A percentile compares a stretch with the other conserved stretches of the same genome.
These are phyloP conservation scores for Pseudocheirus occidentalis DNA, from an alignment of 2,797 vertebrate species.

Conservation along the genomic window DNA sequence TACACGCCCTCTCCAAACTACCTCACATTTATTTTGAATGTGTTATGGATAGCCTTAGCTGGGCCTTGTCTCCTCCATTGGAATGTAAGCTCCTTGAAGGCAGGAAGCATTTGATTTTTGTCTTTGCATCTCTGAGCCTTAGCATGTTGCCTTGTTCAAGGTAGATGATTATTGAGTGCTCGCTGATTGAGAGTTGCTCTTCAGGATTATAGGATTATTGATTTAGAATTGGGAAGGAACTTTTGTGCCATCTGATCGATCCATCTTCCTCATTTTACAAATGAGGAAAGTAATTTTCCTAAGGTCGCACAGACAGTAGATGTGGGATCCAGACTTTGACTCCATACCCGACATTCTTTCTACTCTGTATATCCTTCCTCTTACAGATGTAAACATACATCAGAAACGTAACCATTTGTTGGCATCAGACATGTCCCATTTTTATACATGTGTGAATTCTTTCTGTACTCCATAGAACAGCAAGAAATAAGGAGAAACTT, in stretches of 20 bases:
- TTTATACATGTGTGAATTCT: neutral
- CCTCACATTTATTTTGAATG: neutral
- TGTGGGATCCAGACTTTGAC: neutral
- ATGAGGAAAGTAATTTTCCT: neutral
- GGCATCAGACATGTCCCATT: slow-evolving; percentile 4
- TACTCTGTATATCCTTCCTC: neutral
- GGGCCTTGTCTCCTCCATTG: neutral
- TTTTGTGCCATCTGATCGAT: neutral
- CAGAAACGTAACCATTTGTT: neutral
- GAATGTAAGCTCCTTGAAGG: neutral
- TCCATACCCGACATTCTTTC: neutral
- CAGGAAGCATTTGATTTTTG: neutral
- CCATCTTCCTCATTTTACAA: neutral
- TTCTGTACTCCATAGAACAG: neutral
- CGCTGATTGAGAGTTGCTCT: neutral
- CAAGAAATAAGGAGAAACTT: neutral
- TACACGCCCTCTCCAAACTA: neutral
- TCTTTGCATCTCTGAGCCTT: neutral
- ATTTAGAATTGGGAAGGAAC: neutral
- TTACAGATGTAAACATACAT: neutral
- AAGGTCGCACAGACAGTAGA: neutral
- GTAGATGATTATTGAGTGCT: neutral
- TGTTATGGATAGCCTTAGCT: neutral
- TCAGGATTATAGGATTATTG: neutral
- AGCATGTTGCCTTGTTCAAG: neutral